Conservation (phyloP, 1,140 invertebrate genomes). For the Polypedilum vanderplanki region DNA sequence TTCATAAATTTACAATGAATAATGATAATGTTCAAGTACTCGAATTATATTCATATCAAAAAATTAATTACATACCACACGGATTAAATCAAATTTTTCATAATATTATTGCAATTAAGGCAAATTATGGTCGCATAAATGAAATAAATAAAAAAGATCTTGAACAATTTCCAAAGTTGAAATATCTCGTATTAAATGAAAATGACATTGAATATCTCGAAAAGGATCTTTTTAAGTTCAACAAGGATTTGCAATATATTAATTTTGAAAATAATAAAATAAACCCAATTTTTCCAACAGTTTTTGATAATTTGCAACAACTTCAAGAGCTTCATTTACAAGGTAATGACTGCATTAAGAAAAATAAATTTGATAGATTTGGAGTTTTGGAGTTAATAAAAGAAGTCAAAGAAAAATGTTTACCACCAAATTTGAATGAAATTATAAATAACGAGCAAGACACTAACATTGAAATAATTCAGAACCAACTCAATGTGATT, state of each 20-base stretch:
- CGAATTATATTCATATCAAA: no score
- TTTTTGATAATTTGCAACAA: background rate
- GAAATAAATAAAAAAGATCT: background rate
- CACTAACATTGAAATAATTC: no score
- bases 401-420: background rate
- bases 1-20: no score
- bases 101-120: background rate
- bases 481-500: no score
- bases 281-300: background rate
- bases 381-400: background rate
- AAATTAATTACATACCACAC: background rate
- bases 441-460: no score
- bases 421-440: no score
- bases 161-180: background rate
- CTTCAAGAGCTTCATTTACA: background rate
- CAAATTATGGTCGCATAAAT: background rate
- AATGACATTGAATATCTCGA: background rate
- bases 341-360: background rate
- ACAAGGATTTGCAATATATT: background rate
- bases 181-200: background rate
- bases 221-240: background rate
- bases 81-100: background rate
- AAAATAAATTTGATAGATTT: background rate
- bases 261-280: background rate
- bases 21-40: no score